Conservation (phyloP, 2,113 vertebrate genomes). For the Corythoichthys intestinalis region DNA sequence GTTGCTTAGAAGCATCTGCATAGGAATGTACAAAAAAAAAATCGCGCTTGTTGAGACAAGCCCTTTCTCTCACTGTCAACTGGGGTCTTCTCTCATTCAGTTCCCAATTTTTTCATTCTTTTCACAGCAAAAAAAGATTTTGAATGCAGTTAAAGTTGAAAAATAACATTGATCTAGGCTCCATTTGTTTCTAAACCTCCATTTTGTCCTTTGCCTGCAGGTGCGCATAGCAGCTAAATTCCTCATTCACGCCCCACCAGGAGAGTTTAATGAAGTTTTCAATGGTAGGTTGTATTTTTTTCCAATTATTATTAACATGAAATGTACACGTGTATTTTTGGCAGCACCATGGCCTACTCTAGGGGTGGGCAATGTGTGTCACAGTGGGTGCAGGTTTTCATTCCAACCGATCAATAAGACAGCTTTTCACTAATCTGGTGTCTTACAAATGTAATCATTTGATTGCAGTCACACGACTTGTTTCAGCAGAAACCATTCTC, state of each 20-base stretch:
- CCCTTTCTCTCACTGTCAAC: background rate
- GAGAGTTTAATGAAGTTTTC: conserved; percentile 97
- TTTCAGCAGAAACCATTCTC: no score
- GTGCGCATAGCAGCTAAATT: conserved; percentile 95
- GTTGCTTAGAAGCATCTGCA: conserved; percentile 26
- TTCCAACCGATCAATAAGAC: no score
- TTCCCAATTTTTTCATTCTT: background rate
- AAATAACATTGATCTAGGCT: background rate
- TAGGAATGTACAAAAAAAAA: conserved; percentile 24
- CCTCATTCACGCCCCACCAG: conserved; percentile 92
- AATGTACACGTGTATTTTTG: background rate
- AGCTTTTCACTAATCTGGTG: no score
- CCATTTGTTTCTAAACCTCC: background rate
- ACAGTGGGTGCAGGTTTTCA: no score
- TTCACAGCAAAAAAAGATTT: background rate
- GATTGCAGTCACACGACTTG: no score
- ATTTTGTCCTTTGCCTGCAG: conserved; percentile 62
- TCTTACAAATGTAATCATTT: no score
- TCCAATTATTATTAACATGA: background rate
- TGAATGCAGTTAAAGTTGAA: background rate
- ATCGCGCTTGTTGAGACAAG: conserved; percentile 11
- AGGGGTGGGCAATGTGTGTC: background rate
- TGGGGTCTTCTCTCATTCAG: background rate
- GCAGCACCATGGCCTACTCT: background rate
- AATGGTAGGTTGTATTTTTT: conserved; percentile 79